A percentile compares a stretch with the other conserved stretches of the same genome.
These are phyloP conservation scores for Plestiodon gilberti DNA, from an alignment of 2,113 vertebrate genomes.

Conservation along the genomic window DNA sequence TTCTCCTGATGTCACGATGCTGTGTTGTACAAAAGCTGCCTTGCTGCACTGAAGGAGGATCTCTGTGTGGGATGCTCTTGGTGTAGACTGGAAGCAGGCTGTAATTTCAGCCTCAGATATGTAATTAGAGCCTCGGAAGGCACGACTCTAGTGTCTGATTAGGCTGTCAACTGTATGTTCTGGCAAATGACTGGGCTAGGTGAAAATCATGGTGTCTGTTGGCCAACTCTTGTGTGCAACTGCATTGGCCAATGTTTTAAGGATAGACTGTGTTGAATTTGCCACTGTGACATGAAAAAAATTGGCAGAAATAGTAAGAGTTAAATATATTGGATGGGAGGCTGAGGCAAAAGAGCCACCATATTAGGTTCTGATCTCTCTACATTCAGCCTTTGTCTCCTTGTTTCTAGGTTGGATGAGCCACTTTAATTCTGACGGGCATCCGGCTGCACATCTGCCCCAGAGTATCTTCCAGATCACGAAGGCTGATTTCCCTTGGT, in stretches of 20 bases:
- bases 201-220: constrained; percentile 1
- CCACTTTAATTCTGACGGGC: background rate
- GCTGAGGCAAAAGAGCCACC: background rate
- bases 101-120: constrained; percentile 25
- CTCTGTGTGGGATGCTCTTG: constrained; percentile 14
- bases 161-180: constrained; percentile 12
- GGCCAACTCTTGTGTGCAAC: background rate
- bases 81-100: constrained; percentile 4
- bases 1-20: background rate
- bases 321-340: background rate
- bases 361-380: background rate
- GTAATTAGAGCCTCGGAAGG: constrained; percentile 33
- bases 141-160: constrained; percentile 17
- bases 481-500: background rate
- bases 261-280: background rate
- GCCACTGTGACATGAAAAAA: background rate
- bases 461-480: background rate
- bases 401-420: background rate
- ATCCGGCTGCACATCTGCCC: background rate
- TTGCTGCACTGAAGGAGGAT: background rate
- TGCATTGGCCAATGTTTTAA: background rate
- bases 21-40: background rate
- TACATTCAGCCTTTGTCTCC: background rate
- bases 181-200: constrained; percentile 6
- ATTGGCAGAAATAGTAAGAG: background rate